Conservation (phyloP, 1,140 invertebrate species). For the Drosophila serrata region DNA sequence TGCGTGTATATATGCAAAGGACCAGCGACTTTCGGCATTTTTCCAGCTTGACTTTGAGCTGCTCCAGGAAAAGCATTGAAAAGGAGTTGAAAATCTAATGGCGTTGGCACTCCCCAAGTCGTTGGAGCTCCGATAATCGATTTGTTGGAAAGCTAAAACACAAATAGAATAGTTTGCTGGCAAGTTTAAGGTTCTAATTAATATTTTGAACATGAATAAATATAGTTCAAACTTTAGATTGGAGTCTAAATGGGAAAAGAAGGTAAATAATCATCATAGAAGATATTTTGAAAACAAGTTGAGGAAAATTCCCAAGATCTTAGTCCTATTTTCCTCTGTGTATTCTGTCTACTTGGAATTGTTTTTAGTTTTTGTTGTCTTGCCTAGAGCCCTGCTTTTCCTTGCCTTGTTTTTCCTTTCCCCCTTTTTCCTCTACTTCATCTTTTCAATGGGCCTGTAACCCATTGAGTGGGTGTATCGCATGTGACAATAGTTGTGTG, state of each 20-base stretch:
- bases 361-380: constrained; percentile 22
- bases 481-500: constrained; percentile 74
- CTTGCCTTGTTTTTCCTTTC: not conserved
- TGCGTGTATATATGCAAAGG: constrained; percentile 59
- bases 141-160: constrained; percentile 6
- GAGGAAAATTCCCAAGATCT: not conserved
- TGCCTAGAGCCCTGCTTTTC: not conserved
- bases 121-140: constrained; percentile 61
- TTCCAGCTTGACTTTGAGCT: constrained; percentile 68
- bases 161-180: not conserved
- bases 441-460: constrained; percentile 39
- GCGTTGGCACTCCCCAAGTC: constrained; percentile 12
- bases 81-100: constrained; percentile 5
- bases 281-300: too few relatives aligned
- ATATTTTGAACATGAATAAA: not conserved
- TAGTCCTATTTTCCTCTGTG: constrained; percentile 1
- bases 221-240: too few relatives aligned
- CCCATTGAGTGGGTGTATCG: constrained; percentile 69
- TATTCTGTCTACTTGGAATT: not conserved
- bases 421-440: constrained; percentile 5
- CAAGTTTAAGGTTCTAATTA: not conserved
- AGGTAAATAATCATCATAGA: not conserved
- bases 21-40: constrained; percentile 58
- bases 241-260: too few relatives aligned
- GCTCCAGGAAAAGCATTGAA: constrained; percentile 11